phyloP scores from a whole-genome alignment of 35 echinoderm and acorn worm genomes.

The Stichopus chloronotus region DNA sequence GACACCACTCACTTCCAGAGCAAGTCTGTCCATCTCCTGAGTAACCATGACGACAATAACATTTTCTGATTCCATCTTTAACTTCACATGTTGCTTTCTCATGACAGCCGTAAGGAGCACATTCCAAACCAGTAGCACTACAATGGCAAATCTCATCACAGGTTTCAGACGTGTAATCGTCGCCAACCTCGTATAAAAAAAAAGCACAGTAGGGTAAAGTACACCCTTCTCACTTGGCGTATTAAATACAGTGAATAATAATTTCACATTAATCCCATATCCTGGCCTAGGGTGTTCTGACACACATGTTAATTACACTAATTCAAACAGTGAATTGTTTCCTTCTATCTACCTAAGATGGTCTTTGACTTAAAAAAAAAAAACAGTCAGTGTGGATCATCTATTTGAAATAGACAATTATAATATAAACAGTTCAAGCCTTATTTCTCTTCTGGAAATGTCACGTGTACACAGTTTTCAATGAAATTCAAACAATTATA shows the following conservation, averaged over 20 bases:
- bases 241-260: background rate
- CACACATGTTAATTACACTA: background rate
- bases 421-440: too few species aligned
- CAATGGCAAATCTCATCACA: constrained; percentile 41
- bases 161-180: background rate
- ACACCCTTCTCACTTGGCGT: background rate
- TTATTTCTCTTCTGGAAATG: too few species aligned
- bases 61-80: constrained; percentile 9
- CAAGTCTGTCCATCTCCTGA: constrained; percentile 38
- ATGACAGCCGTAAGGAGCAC: background rate
- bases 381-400: too few species aligned
- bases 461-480: too few species aligned
- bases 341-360: background rate
- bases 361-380: background rate
- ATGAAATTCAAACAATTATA: too few species aligned
- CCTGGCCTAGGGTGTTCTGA: background rate
- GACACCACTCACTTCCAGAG: constrained; percentile 7
- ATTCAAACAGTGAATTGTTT: background rate
- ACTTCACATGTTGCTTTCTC: constrained; percentile 25
- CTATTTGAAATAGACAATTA: too few species aligned
- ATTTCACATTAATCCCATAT: background rate
- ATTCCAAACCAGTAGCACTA: background rate
- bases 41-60: constrained; percentile 35
- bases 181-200: background rate
- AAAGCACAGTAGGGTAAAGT: background rate